Conservation (phyloP, 2,888 invertebrate genomes). For the Campopleginae sp. region DNA sequence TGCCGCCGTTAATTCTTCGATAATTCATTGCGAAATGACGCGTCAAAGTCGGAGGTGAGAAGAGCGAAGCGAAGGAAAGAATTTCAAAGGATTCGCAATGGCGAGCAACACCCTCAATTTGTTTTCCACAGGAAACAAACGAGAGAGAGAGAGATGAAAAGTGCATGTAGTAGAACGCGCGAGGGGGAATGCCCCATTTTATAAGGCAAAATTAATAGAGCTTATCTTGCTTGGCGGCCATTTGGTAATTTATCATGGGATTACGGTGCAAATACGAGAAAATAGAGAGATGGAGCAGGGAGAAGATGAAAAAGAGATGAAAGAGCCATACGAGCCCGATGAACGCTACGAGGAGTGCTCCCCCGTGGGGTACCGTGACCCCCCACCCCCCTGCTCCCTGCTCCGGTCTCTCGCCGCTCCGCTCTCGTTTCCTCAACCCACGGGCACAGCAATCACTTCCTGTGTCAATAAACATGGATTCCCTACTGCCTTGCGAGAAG, state of each 20-base stretch:
- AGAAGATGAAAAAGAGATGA: conserved; percentile 22
- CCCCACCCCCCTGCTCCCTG: conserved; percentile 31
- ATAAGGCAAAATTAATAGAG: conserved; percentile 84
- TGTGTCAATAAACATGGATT: conserved; percentile 82
- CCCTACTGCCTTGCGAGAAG: conserved; percentile 64
- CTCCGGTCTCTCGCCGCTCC: conserved; percentile 15
- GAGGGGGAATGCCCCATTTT: conserved; percentile 70
- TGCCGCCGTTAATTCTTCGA: conserved; percentile 31
- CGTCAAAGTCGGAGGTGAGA: conserved; percentile 17
- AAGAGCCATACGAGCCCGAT: conserved; percentile 49
- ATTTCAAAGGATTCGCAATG: too few relatives aligned
- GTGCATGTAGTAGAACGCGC: not conserved
- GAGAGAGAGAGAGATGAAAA: not conserved
- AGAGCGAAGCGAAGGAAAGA: not conserved
- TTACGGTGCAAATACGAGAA: conserved; percentile 82
- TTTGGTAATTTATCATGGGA: conserved; percentile 83
- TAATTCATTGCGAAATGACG: conserved; percentile 59
- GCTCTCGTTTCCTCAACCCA: conserved; percentile 57
- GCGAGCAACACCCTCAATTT: conserved; percentile 18
- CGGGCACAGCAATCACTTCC: conserved; percentile 81
- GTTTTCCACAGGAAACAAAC: not conserved
- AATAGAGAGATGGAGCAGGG: conserved; percentile 24
- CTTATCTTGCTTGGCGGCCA: conserved; percentile 78
- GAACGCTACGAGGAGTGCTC: conserved; percentile 64
- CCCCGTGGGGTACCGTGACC: conserved; percentile 67